Percentiles rank a stretch among this genome's conserved stretches.
phyloP scores from a whole-genome alignment of 2,113 vertebrate genomes.

The Puma concolor region DNA sequence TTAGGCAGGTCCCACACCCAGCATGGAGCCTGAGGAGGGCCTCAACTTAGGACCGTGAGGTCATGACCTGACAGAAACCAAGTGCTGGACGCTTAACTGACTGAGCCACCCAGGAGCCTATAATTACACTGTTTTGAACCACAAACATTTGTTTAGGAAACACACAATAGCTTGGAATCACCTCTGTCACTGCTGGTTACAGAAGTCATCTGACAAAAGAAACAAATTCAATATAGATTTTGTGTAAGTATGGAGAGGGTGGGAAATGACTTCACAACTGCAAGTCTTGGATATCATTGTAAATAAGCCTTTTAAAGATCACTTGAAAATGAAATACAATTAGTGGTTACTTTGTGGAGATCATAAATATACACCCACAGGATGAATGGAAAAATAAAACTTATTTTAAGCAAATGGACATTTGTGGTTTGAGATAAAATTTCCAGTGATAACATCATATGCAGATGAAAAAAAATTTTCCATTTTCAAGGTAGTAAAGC shows the following conservation, averaged over 20 bases:
- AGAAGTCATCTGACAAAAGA: constrained; percentile 28
- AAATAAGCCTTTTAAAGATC: constrained; percentile 66
- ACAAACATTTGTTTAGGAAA: constrained; percentile 28
- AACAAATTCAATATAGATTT: constrained; percentile 33
- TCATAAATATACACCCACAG: constrained; percentile 49
- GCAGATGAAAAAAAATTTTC: constrained; percentile 31
- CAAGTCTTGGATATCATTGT: constrained; percentile 48
- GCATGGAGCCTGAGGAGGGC: too few relatives aligned
- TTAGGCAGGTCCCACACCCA: too few relatives aligned
- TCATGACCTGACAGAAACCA: too few relatives aligned
- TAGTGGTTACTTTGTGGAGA: constrained; percentile 74
- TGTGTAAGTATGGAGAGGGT: not conserved
- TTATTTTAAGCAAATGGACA: constrained; percentile 71
- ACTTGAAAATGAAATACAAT: constrained; percentile 71
- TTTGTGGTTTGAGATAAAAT: constrained; percentile 72
- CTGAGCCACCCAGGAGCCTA: too few relatives aligned
- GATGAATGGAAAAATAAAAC: constrained; percentile 70
- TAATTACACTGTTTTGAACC: constrained; percentile 41
- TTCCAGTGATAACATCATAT: constrained; percentile 63
- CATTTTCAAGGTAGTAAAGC: constrained; percentile 44
- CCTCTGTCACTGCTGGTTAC: not conserved
- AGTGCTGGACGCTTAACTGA: too few relatives aligned
- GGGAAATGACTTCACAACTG: constrained; percentile 52
- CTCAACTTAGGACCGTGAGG: too few relatives aligned
- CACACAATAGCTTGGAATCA: not conserved